Base-by-base conservation (phyloP, 2,888 invertebrate species). In the Dusona sp. region DNA sequence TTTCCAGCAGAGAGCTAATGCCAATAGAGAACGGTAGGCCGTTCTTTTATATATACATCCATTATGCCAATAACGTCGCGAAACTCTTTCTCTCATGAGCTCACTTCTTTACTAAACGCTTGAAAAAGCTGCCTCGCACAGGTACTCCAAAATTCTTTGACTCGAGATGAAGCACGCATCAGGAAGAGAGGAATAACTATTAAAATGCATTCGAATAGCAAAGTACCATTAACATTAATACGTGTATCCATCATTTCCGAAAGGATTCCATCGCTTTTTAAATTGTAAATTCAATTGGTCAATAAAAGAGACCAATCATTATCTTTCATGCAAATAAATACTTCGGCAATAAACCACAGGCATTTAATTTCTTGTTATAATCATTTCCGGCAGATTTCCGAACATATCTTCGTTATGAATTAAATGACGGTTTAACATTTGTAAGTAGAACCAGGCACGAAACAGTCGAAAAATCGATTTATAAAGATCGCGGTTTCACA, bases 31-130 rank as follows among this genome's bases (percentile, higher is more conserved):
- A 80, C 54, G 48, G 81, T 48, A 61, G 65, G 42, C 57, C 38
- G 36, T 42, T 51, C 33, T 70, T 80, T 61, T 61, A 29, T 61
- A 16, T 81, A 77, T 75, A 82, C 68, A 79, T 79, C 68, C 74
- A 85, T 87, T 83, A 84, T 82, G 79, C 85, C 81, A 85, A 87
- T 85, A 87, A 54, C 70, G 64, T 85, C 85, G 74, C 67, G 79
- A 80, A 83, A 85, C 83, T 83, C 82, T 61, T 75, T 64, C 64
- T 64, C 36, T 54, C 68, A 8, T 54, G 36, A 11, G 42, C 51
- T 22, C 38, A 11, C 19, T 33, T 75, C 57, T 83, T 64, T 68
- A 13, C 45, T 25, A 9, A 80, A 48, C 29, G n/a, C 64, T 80
- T 77, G 29, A 65, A 19, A 80, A 42, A 73, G 42, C 45, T 48